Base-by-base conservation (phyloP, 1,140 invertebrate genomes). In the Doryteuthis pealeii region DNA sequence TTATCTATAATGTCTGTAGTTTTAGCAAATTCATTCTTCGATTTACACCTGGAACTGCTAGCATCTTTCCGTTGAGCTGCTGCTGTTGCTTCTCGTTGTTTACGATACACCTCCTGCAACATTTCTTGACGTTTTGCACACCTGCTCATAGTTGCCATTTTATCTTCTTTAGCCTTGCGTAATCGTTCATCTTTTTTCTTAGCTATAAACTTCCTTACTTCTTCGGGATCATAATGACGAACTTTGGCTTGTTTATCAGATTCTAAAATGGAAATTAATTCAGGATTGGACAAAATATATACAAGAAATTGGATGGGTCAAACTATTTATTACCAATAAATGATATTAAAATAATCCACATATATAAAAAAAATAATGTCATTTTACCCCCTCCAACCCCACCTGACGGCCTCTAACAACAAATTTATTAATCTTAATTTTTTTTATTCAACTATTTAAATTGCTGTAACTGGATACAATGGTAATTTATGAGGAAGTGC, bases 181-280 rank as follows among this genome's bases (percentile, higher is more conserved):
- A 81, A 4, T n/a, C 82, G 66, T 33, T 87, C 82, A 1, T 78
- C 79, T 75, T 83, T 83, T 76, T 87, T 82, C 58, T 81, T 80
- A 32, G 81, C 80, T 18, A 87, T 87, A 74, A 82, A 87, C 70
- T 81, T 80, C 0, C 85, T 73, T 12, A 87, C 81, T 49, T 82
- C 80, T 22, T 85, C 82, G 2, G 77, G 71, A 70, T 87, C 83
- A 76, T 87, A 87, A 73, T 87, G 86, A 0, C 84, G 79, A 31
- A 85, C 81, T 74, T 87, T 87, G 26, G 84, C 76, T 45, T 84
- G 81, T 66, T 81, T 83, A 26, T 82, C 81, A 18, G 70, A 62
- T 33, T 84, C 84, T 83, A 74, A 65, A 65, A 35, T 71, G 67
- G 26, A 66, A 40, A 65, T 18, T 49, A 72, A n/a, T n/a, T 45